Percentiles rank a stretch among this genome's conserved stretches.
These are phyloP conservation scores for Pterobdella sp. DNA, from an alignment of 2,888 invertebrate species.

Conservation along the genomic window DNA sequence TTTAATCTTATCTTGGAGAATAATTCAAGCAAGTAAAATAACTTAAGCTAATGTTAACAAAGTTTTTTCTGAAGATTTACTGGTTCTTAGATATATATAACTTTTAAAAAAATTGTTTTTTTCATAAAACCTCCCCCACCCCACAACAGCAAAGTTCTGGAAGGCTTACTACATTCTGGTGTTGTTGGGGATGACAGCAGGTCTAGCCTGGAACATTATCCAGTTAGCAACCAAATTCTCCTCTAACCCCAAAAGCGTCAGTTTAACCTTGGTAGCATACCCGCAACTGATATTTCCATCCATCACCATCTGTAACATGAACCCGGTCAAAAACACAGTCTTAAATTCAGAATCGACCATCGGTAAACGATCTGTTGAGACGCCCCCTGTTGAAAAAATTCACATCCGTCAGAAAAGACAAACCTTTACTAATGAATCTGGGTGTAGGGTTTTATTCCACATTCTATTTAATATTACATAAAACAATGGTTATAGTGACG, in stretches of 20 bases:
- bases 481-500: background rate
- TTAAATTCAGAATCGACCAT: background rate
- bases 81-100: background rate
- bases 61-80: too few relatives aligned
- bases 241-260: slow-evolving; percentile 24
- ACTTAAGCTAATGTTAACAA: too few relatives aligned
- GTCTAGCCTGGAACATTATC: slow-evolving; percentile 10
- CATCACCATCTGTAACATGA: slow-evolving; percentile 29
- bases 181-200: slow-evolving; percentile 9
- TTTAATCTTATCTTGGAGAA: too few relatives aligned
- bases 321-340: slow-evolving; percentile 17
- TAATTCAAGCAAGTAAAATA: too few relatives aligned
- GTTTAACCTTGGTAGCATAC: background rate
- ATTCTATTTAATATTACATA: too few relatives aligned
- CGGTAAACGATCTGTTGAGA: background rate
- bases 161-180: slow-evolving; percentile 6
- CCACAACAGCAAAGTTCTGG: background rate
- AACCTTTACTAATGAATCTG: too few relatives aligned
- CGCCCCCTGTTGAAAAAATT: background rate
- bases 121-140: background rate
- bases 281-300: slow-evolving; percentile 30
- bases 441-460: too few relatives aligned
- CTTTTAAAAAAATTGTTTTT: background rate
- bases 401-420: background rate
- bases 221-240: slow-evolving; percentile 15